Conservation (phyloP, 2,888 invertebrate genomes). For the Lepeophtheirus nordmannii region DNA sequence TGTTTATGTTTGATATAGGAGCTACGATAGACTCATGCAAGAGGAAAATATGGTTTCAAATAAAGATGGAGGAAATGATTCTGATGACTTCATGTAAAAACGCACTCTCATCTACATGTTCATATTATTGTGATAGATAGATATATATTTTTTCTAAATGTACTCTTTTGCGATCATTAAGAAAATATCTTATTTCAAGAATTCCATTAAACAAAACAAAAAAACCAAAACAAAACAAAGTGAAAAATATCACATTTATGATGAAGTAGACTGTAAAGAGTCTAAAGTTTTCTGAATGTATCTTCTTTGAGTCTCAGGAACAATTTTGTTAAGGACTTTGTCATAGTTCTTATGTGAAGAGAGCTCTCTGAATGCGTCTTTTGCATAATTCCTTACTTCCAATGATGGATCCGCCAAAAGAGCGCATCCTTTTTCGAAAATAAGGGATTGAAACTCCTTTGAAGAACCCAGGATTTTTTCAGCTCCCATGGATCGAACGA, state of each 20-base stretch:
- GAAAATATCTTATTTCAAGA: too few relatives aligned
- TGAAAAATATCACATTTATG: too few relatives aligned
- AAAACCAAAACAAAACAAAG: too few relatives aligned
- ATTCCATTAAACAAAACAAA: too few relatives aligned
- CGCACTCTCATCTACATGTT: too few relatives aligned
- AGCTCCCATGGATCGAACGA: constrained; percentile 53
- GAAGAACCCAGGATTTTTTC: constrained; percentile 44
- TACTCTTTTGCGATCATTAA: too few relatives aligned
- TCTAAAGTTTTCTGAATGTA: constrained; percentile 5
- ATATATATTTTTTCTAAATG: too few relatives aligned
- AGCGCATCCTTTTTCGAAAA: background rate
- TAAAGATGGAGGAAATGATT: constrained; percentile 67
- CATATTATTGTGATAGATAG: too few relatives aligned
- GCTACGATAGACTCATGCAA: constrained; percentile 27
- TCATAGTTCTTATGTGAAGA: background rate
- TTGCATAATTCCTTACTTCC: constrained; percentile 4
- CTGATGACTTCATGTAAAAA: constrained; percentile 80
- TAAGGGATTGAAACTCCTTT: constrained; percentile 7
- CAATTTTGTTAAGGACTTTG: background rate
- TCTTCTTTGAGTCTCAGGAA: background rate
- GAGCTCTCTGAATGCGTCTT: background rate
- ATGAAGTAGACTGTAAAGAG: background rate
- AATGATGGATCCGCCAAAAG: background rate
- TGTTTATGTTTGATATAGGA: constrained; percentile 25
- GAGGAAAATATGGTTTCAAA: constrained; percentile 67